Percentiles rank a stretch among this genome's conserved stretches.
phyloP scores from a whole-genome alignment of 2,888 invertebrate genomes.

The Penaeus monodon region DNA sequence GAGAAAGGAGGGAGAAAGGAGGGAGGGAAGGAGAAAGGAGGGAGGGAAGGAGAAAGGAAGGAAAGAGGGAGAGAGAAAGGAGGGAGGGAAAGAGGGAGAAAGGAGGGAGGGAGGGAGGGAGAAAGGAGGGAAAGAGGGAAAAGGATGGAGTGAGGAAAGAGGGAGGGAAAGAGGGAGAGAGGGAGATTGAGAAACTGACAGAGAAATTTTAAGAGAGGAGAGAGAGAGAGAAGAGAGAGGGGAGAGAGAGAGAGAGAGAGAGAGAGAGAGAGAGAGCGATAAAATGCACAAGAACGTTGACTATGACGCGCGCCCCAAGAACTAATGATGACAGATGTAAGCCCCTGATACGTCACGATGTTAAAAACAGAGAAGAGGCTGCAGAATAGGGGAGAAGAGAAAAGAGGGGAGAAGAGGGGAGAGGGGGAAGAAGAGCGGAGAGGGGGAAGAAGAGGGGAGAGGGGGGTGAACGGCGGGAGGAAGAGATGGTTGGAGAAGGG shows the following conservation, averaged over 20 bases:
- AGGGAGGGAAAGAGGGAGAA: background rate
- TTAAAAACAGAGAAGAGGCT: too few species aligned
- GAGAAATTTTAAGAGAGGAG: background rate
- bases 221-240: background rate
- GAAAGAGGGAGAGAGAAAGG: background rate
- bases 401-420: too few species aligned
- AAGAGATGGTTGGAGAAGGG: too few species aligned
- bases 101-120: background rate
- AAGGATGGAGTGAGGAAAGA: background rate
- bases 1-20: background rate
- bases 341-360: too few species aligned
- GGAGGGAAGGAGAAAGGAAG: background rate
- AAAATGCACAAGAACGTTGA: background rate
- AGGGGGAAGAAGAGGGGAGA: too few species aligned
- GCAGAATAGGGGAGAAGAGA: too few species aligned
- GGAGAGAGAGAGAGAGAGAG: constrained; percentile 10
- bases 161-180: background rate
- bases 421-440: too few species aligned
- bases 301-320: too few species aligned
- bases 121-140: background rate
- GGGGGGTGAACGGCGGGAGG: too few species aligned
- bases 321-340: too few species aligned
- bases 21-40: too few species aligned
- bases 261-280: constrained; percentile 17
- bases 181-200: background rate